Conservation (phyloP, 30 jellyfish, hydroid and myxozoan genomes). For the Pelagia noctiluca region DNA sequence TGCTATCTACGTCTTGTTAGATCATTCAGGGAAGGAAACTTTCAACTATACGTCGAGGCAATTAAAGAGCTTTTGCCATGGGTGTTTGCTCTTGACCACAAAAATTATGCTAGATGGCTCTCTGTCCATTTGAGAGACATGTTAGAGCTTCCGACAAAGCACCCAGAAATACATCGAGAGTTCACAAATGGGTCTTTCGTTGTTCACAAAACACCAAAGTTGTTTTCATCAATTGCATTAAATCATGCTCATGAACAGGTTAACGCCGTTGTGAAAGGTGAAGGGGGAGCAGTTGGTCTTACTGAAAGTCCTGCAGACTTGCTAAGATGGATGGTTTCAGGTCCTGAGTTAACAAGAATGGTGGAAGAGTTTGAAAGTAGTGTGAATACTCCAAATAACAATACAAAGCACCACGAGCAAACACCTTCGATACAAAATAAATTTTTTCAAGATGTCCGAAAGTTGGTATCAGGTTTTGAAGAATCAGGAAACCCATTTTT, state of each 20-base stretch:
- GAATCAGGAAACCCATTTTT: no score
- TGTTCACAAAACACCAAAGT: conserved; percentile 9
- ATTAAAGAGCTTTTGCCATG: no score
- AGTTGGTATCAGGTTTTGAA: no score
- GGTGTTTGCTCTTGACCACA: neutral
- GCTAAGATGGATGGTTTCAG: conserved; percentile 36
- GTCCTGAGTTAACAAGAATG: conserved; percentile 12
- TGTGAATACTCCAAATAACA: neutral
- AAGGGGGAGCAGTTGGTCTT: conserved; percentile 47
- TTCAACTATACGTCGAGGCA: no score
- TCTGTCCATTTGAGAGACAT: neutral
- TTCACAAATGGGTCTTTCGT: conserved; percentile 1
- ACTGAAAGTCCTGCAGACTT: conserved; percentile 34
- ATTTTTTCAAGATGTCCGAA: conserved; percentile 2
- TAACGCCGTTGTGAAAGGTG: conserved; percentile 37
- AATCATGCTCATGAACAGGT: conserved; percentile 14
- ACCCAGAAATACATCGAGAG: conserved; percentile 12
- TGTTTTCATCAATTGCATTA: conserved; percentile 19
- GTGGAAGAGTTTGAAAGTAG: neutral
- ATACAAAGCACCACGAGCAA: conserved; percentile 8
- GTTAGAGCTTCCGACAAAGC: conserved; percentile 18
- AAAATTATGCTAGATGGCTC: conserved; percentile 3
- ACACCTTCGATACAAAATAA: conserved; percentile 2
- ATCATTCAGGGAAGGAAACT: no score
- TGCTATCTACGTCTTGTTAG: no score